Conservation (phyloP, 2,797 vertebrate species). For the Sebastes iracundus region DNA sequence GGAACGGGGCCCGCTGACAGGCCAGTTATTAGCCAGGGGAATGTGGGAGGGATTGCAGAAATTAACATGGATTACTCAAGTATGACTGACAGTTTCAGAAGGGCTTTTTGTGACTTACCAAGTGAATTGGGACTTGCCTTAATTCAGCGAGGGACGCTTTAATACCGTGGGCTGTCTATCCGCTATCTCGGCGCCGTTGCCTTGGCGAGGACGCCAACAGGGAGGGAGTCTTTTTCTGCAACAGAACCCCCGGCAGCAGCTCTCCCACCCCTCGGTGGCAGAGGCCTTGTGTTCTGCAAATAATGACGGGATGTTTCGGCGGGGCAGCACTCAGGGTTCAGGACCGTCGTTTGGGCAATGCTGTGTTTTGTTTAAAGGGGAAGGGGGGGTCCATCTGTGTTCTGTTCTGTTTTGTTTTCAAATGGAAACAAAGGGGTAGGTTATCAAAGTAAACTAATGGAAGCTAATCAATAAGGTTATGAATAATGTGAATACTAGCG, state of each 20-base stretch:
- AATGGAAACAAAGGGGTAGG: too few species aligned
- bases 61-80: slow-evolving; percentile 81
- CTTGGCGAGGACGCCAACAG: slow-evolving; percentile 61
- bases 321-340: slow-evolving; percentile 5
- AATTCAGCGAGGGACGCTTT: slow-evolving; percentile 76
- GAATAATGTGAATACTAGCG: too few species aligned
- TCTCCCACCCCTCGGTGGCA: slow-evolving; percentile 21
- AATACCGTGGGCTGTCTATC: slow-evolving; percentile 74
- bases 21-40: slow-evolving; percentile 76
- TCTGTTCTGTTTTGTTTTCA: too few species aligned
- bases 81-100: slow-evolving; percentile 82
- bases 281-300: slow-evolving; percentile 39
- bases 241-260: slow-evolving; percentile 38
- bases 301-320: slow-evolving; percentile 51
- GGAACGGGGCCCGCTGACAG: slow-evolving; percentile 61
- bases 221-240: slow-evolving; percentile 57
- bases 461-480: too few species aligned
- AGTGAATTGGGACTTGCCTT: slow-evolving; percentile 78
- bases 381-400: background rate
- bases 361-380: slow-evolving; percentile 1
- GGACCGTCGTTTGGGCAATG: background rate
- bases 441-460: too few species aligned
- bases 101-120: slow-evolving; percentile 77
- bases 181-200: slow-evolving; percentile 67
- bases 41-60: slow-evolving; percentile 76